A percentile compares a stretch with the other conserved stretches of the same genome.
Evolutionary conservation across 2,113 vertebrate genomes (phyloP).

Genomic region (Laticauda colubrina): DNA sequence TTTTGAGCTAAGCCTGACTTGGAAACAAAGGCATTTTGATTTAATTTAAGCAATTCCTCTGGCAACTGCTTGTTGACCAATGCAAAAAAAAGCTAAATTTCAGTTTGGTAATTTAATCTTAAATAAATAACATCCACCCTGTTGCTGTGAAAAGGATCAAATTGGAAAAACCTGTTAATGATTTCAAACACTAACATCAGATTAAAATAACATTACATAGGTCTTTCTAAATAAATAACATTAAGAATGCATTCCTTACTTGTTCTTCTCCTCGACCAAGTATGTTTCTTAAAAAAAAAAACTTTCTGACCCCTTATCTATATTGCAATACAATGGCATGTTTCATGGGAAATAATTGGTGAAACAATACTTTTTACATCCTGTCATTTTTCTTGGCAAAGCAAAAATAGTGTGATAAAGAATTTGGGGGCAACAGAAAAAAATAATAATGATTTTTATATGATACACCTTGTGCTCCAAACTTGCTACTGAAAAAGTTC

Average conservation of each 20-base stretch:
- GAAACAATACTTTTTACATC: neutral
- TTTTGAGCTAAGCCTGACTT: neutral
- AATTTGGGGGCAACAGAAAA: neutral
- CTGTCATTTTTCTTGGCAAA: neutral
- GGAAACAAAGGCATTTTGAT: neutral
- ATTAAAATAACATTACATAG: slow-evolving; percentile 29
- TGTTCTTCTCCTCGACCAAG: neutral
- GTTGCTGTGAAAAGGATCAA: slow-evolving; percentile 1
- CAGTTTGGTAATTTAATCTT: neutral
- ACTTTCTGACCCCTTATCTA: neutral
- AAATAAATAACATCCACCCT: slow-evolving; percentile 14
- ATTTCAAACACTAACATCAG: slow-evolving; percentile 14
- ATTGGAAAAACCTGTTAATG: neutral
- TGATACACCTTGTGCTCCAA: neutral
- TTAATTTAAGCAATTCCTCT: rapidly evolving
- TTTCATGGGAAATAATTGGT: slow-evolving; percentile 22
- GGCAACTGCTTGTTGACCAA: neutral
- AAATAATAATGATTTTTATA: neutral
- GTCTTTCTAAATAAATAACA: neutral
- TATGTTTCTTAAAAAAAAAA: slow-evolving; percentile 12
- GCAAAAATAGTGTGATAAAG: neutral
- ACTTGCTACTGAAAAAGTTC: neutral
- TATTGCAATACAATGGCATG: neutral
- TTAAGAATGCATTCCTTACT: slow-evolving; percentile 17
- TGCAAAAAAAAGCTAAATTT: neutral